A percentile compares a stretch with the other conserved stretches of the same genome.
Evolutionary conservation across 2,113 vertebrate genomes (phyloP).

Genomic region (Archilochus colubris): DNA sequence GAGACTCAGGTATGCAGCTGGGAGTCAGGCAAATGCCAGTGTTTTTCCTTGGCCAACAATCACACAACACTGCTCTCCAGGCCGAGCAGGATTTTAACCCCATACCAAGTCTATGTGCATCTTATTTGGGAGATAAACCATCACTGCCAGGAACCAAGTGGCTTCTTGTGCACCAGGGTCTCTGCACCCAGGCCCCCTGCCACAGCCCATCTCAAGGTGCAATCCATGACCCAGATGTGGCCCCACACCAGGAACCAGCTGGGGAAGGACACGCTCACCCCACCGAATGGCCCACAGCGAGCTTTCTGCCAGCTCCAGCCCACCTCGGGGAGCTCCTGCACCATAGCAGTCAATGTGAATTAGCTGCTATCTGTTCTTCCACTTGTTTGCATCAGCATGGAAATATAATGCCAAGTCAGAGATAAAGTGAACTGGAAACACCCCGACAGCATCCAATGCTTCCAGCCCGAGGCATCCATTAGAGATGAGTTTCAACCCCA

Average conservation of each 20-base stretch:
- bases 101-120: accelerated
- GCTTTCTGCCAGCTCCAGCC: not conserved
- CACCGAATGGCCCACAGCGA: accelerated
- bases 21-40: not conserved
- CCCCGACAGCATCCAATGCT: not conserved
- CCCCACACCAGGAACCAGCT: accelerated
- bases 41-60: not conserved
- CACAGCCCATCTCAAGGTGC: accelerated
- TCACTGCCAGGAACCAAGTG: not conserved
- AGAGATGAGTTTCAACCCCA: not conserved
- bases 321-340: not conserved
- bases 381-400: conserved; percentile 21
- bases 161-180: not conserved
- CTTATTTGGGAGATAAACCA: not conserved
- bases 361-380: not conserved
- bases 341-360: not conserved
- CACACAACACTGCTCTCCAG: not conserved
- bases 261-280: not conserved
- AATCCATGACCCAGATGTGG: accelerated
- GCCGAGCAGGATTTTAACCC: not conserved
- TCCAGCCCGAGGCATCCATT: not conserved
- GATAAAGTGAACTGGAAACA: conserved; percentile 28
- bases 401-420: not conserved
- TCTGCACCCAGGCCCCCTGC: not conserved
- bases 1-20: not conserved